These are phyloP conservation scores for Zeus faber DNA, from an alignment of 2,113 vertebrate species.

Conservation along the genomic window DNA sequence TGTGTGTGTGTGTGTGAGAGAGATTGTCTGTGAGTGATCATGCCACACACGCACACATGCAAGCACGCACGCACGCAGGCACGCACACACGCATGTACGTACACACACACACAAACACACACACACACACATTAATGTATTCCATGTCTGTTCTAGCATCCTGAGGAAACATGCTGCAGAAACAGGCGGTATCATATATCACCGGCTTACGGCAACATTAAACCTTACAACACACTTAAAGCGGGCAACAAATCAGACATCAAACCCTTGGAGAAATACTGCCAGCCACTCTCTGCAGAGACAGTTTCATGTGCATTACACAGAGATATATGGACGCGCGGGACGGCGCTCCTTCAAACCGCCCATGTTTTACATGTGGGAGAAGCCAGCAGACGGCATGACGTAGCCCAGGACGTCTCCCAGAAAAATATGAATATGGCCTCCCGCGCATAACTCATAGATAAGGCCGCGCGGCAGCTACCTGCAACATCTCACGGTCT, in stretches of 20 bases:
- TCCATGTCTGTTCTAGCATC: constrained; percentile 34
- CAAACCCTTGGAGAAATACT: constrained; percentile 42
- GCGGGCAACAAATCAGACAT: constrained; percentile 57
- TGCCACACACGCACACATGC: too few species aligned
- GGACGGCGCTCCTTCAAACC: constrained; percentile 38
- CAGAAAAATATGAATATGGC: constrained; percentile 38
- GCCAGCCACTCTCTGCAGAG: constrained; percentile 16
- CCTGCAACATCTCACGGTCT: constrained; percentile 38
- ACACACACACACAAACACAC: background rate
- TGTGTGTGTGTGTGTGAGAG: constrained; percentile 26
- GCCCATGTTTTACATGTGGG: constrained; percentile 44
- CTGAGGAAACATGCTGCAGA: constrained; percentile 34
- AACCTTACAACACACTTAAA: constrained; percentile 52
- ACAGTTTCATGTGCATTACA: constrained; percentile 56
- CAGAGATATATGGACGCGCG: constrained; percentile 41
- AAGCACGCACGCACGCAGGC: too few species aligned
- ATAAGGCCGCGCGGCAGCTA: constrained; percentile 31
- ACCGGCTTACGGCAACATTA: constrained; percentile 50
- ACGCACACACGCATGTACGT: background rate
- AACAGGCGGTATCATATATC: constrained; percentile 40
- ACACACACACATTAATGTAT: background rate
- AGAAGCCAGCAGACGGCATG: constrained; percentile 42
- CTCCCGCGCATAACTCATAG: constrained; percentile 29
- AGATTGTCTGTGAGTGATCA: too few species aligned
- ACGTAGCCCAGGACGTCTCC: constrained; percentile 43